phyloP scores from a whole-genome alignment of 2,113 vertebrate genomes.

The Ibidorhyncha struthersii region DNA sequence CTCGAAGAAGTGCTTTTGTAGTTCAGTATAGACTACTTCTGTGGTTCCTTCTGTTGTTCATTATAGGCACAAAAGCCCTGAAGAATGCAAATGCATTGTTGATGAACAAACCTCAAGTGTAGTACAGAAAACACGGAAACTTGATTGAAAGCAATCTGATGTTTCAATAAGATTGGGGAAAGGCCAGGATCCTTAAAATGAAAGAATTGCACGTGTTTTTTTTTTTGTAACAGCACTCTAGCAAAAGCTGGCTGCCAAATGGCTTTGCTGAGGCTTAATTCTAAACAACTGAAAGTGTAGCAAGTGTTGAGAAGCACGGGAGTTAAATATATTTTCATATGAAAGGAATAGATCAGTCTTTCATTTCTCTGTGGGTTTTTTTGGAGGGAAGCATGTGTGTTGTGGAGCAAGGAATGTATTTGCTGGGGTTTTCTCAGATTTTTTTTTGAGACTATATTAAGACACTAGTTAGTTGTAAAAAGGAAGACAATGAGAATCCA shows the following conservation, averaged over 20 bases:
- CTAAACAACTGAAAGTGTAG: not conserved
- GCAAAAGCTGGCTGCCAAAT: not conserved
- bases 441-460: not conserved
- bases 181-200: not conserved
- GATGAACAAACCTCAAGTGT: not conserved
- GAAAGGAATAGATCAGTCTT: not conserved
- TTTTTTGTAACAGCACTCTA: not conserved
- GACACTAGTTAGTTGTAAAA: not conserved
- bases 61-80: not conserved
- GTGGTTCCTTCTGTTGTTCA: not conserved
- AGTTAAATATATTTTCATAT: slow-evolving; percentile 5
- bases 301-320: not conserved
- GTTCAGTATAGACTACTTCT: not conserved
- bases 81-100: not conserved
- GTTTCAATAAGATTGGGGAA: not conserved
- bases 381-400: not conserved
- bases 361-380: not conserved
- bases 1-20: not conserved
- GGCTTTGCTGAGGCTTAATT: not conserved
- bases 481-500: not conserved
- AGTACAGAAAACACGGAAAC: not conserved
- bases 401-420: not conserved
- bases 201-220: not conserved
- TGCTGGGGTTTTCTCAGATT: not conserved
- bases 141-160: not conserved